Percentiles rank a stretch among this genome's conserved stretches.
Evolutionary conservation across 2,113 vertebrate genomes (phyloP).

Genomic region (Pandion haliaetus): DNA sequence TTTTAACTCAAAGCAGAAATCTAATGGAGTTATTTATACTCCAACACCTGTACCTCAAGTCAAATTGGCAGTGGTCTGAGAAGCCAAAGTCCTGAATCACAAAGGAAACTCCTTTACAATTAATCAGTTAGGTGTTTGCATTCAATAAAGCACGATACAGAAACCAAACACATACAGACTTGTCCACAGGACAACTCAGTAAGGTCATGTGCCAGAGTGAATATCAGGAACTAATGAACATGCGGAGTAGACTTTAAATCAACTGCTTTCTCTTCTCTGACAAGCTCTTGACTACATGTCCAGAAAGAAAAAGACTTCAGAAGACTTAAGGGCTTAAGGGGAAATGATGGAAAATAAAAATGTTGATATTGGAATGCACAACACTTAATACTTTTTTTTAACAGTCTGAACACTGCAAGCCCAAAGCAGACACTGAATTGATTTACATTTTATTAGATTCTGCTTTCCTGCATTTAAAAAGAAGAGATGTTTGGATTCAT

Average conservation of each 20-base stretch:
- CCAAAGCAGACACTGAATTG: conserved; percentile 34
- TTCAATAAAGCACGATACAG: background rate
- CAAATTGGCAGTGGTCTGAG: background rate
- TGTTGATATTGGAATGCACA: conserved; percentile 6
- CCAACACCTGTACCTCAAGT: background rate
- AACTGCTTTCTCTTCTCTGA: background rate
- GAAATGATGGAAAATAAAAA: conserved; percentile 27
- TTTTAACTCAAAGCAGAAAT: background rate
- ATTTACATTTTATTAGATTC: conserved; percentile 50
- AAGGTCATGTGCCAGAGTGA: background rate
- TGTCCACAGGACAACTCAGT: background rate
- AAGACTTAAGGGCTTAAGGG: background rate
- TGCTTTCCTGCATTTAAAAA: conserved; percentile 42
- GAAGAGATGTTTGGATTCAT: conserved; percentile 37
- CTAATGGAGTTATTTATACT: background rate
- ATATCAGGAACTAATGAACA: background rate
- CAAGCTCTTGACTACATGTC: background rate
- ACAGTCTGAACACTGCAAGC: background rate
- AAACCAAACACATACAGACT: background rate
- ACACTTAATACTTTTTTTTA: background rate
- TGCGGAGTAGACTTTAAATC: background rate
- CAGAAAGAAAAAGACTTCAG: background rate
- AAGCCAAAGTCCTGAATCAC: background rate
- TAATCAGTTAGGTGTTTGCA: background rate
- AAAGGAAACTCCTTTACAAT: background rate